Percentiles rank a stretch among this genome's conserved stretches.
phyloP scores from a whole-genome alignment of 2,888 invertebrate genomes.

The Cephus pulcher region DNA sequence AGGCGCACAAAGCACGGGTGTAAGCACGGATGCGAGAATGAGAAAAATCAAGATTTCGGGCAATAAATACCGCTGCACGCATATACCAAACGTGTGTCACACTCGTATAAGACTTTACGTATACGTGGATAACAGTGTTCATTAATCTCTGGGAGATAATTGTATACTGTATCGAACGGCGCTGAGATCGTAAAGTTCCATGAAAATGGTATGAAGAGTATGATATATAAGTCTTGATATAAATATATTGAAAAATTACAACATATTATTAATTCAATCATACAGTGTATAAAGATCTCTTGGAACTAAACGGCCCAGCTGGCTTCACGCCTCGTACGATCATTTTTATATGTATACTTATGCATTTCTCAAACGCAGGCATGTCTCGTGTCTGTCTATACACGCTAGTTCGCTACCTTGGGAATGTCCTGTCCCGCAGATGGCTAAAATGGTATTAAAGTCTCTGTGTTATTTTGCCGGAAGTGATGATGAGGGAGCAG shows the following conservation, averaged over 20 bases:
- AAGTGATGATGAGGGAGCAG: constrained; percentile 16
- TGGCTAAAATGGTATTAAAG: constrained; percentile 74
- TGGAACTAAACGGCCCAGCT: too few relatives aligned
- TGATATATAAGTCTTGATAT: too few relatives aligned
- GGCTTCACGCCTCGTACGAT: too few relatives aligned
- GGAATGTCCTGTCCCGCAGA: constrained; percentile 92
- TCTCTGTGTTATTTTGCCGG: constrained; percentile 41
- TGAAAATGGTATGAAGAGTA: too few relatives aligned
- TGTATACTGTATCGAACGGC: too few relatives aligned
- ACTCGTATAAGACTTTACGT: background rate
- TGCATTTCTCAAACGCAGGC: constrained; percentile 3
- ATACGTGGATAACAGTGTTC: too few relatives aligned
- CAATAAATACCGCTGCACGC: constrained; percentile 3
- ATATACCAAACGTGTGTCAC: constrained; percentile 2
- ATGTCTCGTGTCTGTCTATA: constrained; percentile 1
- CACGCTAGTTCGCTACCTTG: constrained; percentile 77
- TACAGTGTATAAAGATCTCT: too few relatives aligned
- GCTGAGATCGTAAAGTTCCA: too few relatives aligned
- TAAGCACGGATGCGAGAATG: constrained; percentile 8
- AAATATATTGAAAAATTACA: too few relatives aligned
- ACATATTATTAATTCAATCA: too few relatives aligned
- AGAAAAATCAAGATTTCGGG: background rate
- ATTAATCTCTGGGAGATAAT: too few relatives aligned
- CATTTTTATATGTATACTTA: constrained; percentile 1
- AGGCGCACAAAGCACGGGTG: constrained; percentile 19